Evolutionary conservation across 1,140 invertebrate species (phyloP).

Genomic region (Paraescarpia echinospica): DNA sequence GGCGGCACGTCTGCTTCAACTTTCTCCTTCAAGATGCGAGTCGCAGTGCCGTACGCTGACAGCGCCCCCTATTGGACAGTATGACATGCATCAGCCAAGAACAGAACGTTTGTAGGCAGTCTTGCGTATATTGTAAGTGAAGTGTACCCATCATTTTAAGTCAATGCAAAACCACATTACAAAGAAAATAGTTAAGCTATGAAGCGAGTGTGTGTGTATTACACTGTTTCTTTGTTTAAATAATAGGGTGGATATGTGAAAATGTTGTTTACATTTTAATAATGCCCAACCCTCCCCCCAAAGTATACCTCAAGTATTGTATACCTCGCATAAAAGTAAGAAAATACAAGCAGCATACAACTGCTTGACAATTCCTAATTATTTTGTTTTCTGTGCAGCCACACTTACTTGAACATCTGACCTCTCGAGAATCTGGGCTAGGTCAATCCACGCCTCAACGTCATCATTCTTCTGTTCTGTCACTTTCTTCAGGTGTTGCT

Average conservation of each 20-base stretch:
- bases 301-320: neutral
- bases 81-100: neutral
- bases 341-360: too few relatives aligned
- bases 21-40: constrained; percentile 88
- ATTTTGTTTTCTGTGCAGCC: neutral
- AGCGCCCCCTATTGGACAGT: constrained; percentile 66
- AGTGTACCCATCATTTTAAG: too few relatives aligned
- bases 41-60: constrained; percentile 90
- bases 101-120: too few relatives aligned
- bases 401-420: constrained; percentile 70
- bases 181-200: neutral
- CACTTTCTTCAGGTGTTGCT: constrained; percentile 66
- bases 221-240: too few relatives aligned
- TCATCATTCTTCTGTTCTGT: constrained; percentile 98
- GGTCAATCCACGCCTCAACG: constrained; percentile 98
- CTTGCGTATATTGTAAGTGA: too few relatives aligned
- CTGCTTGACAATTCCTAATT: too few relatives aligned
- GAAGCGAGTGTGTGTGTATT: too few relatives aligned
- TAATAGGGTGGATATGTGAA: too few relatives aligned
- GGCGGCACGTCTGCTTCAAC: constrained; percentile 93
- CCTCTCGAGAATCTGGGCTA: constrained; percentile 96
- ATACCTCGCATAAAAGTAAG: neutral
- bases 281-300: too few relatives aligned
- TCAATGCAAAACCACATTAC: too few relatives aligned
- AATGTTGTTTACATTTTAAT: too few relatives aligned